phyloP scores from a whole-genome alignment of 2,888 invertebrate genomes.

The Drosophila nr. medialis region DNA sequence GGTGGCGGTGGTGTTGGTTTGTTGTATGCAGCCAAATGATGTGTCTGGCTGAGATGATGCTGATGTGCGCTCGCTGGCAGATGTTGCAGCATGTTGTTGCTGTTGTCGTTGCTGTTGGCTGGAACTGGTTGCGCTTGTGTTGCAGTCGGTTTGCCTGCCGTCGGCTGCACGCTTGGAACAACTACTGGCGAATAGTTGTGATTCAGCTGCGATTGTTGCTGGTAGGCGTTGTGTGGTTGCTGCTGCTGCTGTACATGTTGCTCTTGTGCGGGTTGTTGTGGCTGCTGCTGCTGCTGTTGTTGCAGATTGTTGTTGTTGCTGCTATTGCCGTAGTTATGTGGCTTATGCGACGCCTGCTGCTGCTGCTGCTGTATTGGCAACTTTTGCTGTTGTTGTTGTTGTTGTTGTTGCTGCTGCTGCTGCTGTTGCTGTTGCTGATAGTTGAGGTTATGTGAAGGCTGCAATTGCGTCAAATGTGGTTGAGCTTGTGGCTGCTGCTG shows the following conservation, averaged over 20 bases:
- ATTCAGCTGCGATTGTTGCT: slow-evolving; percentile 56
- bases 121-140: slow-evolving; percentile 38
- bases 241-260: slow-evolving; percentile 38
- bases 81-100: slow-evolving; percentile 71
- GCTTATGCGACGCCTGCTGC: slow-evolving; percentile 55
- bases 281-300: slow-evolving; percentile 33
- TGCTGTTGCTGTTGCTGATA: slow-evolving; percentile 54
- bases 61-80: slow-evolving; percentile 64
- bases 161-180: slow-evolving; percentile 43
- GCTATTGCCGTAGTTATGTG: slow-evolving; percentile 49
- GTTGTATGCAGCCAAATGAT: slow-evolving; percentile 82
- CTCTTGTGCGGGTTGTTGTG: slow-evolving; percentile 40
- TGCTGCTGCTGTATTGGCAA: slow-evolving; percentile 34
- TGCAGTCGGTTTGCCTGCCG: slow-evolving; percentile 7
- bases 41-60: slow-evolving; percentile 81
- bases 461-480: slow-evolving; percentile 62
- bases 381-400: slow-evolving; percentile 46
- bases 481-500: slow-evolving; percentile 66
- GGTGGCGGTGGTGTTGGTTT: slow-evolving; percentile 81
- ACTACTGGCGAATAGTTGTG: slow-evolving; percentile 63
- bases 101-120: slow-evolving; percentile 48
- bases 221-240: slow-evolving; percentile 42
- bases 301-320: slow-evolving; percentile 43
- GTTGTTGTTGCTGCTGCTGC: slow-evolving; percentile 41
- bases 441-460: slow-evolving; percentile 55